Evolutionary conservation across 1,140 invertebrate species (phyloP).

Genomic region (Ditylenchus dipsaci): DNA sequence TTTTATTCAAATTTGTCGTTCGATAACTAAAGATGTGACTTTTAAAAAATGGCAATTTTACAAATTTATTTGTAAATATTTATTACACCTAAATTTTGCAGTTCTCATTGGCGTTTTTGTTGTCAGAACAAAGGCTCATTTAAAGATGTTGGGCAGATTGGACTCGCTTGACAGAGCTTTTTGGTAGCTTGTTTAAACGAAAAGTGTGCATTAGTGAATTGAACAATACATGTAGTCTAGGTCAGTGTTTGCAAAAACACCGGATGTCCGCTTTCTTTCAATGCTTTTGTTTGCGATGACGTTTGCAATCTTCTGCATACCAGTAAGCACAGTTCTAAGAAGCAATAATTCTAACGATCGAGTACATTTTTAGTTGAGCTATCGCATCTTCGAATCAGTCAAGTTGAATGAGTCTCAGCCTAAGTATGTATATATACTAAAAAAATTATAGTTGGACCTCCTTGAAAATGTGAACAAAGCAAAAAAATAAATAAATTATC

Average conservation of each 20-base stretch:
- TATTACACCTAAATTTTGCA: too few relatives aligned
- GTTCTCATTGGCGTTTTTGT: conserved; percentile 40
- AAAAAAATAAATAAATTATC: background rate
- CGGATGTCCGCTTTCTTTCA: conserved; percentile 34
- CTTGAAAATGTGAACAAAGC: background rate
- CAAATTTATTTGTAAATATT: too few relatives aligned
- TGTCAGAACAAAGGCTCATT: conserved; percentile 31
- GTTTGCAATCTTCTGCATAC: conserved; percentile 27
- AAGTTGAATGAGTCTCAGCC: conserved; percentile 6
- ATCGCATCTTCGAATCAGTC: conserved; percentile 32
- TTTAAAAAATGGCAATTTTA: too few relatives aligned
- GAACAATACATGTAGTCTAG: conserved; percentile 2
- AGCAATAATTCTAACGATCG: too few relatives aligned
- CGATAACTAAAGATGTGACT: too few relatives aligned
- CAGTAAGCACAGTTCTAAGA: too few relatives aligned
- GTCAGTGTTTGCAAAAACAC: conserved; percentile 37
- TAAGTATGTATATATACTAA: background rate
- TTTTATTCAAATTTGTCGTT: too few relatives aligned
- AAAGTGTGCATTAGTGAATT: background rate
- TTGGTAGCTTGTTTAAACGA: conserved; percentile 6
- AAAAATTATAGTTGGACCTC: background rate
- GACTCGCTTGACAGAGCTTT: conserved; percentile 21
- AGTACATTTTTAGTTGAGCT: too few relatives aligned
- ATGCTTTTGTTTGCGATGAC: conserved; percentile 31
- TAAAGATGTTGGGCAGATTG: conserved; percentile 41